Conservation (phyloP, 2,888 invertebrate genomes). For the Drosophila seclusa region DNA sequence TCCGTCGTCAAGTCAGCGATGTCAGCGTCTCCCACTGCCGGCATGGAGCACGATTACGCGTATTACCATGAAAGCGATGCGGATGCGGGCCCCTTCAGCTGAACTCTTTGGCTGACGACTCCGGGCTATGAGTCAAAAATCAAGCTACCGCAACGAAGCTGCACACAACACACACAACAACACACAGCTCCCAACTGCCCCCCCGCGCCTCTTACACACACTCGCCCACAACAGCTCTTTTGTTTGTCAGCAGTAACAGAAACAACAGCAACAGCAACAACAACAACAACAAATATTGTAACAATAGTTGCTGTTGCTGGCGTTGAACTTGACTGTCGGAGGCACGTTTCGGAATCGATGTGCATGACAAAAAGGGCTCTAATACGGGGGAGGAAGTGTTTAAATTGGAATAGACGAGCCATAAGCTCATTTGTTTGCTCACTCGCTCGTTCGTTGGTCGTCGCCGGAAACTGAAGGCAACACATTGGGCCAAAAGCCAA, state of each 20-base stretch:
- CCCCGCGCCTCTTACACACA: not conserved
- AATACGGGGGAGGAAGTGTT: conserved; percentile 77
- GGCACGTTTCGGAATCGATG: conserved; percentile 73
- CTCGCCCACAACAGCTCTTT: conserved; percentile 37
- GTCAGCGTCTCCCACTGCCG: conserved; percentile 10
- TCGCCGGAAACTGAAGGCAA: conserved; percentile 72
- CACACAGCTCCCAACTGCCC: conserved; percentile 23
- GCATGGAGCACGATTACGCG: conserved; percentile 48
- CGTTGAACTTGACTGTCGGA: conserved; percentile 79
- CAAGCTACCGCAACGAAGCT: conserved; percentile 76
- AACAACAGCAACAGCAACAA: conserved; percentile 27
- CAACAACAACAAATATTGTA: conserved; percentile 41
- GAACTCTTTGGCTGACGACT: conserved; percentile 52
- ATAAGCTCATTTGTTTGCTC: conserved; percentile 66
- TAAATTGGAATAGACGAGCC: conserved; percentile 70
- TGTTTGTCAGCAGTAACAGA: conserved; percentile 57
- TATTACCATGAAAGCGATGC: conserved; percentile 68
- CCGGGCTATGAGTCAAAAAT: conserved; percentile 71
- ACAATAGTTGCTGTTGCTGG: conserved; percentile 70
- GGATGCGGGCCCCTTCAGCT: conserved; percentile 69
- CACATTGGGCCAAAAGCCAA: conserved; percentile 51
- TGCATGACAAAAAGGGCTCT: conserved; percentile 76
- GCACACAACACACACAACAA: conserved; percentile 25
- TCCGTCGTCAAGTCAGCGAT: conserved; percentile 9
- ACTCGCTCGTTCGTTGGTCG: conserved; percentile 30